Percentiles rank a stretch among this genome's conserved stretches.
Evolutionary conservation across 2,113 vertebrate species (phyloP).

Genomic region (Nycticryphes semicollaris): DNA sequence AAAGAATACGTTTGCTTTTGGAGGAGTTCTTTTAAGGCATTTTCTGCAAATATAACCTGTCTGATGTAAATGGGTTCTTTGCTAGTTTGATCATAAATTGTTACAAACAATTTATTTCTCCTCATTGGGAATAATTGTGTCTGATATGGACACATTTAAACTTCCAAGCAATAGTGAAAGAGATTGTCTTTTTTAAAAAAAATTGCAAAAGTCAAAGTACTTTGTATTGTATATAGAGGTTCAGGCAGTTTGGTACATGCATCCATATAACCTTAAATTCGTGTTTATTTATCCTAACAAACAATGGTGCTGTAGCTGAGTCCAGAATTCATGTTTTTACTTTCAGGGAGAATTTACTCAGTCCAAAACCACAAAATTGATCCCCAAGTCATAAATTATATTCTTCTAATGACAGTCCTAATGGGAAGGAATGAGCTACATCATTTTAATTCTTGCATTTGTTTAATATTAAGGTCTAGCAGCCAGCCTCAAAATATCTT

Average conservation of each 20-base stretch:
- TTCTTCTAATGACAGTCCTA: not conserved
- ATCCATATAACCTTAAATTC: constrained; percentile 33
- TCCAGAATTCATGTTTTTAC: not conserved
- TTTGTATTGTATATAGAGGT: not conserved
- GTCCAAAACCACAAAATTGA: not conserved
- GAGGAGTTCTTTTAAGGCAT: constrained; percentile 55
- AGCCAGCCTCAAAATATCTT: not conserved
- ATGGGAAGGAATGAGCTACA: not conserved
- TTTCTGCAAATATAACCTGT: constrained; percentile 63
- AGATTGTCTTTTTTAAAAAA: not conserved
- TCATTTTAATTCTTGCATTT: not conserved
- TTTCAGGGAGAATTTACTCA: not conserved
- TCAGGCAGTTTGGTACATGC: constrained; percentile 18
- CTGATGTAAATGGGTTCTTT: constrained; percentile 48
- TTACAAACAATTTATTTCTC: constrained; percentile 39
- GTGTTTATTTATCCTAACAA: constrained; percentile 18
- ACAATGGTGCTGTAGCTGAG: not conserved
- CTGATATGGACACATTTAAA: constrained; percentile 5
- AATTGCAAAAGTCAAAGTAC: not conserved
- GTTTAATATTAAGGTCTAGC: not conserved
- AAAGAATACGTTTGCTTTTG: constrained; percentile 67
- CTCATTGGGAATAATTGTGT: constrained; percentile 36
- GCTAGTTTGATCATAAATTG: constrained; percentile 20
- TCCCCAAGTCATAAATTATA: not conserved
- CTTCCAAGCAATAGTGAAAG: constrained; percentile 16